A percentile compares a stretch with the other conserved stretches of the same genome.
phyloP scores from a whole-genome alignment of 1,140 invertebrate species.

The Macrostomum lignano region DNA sequence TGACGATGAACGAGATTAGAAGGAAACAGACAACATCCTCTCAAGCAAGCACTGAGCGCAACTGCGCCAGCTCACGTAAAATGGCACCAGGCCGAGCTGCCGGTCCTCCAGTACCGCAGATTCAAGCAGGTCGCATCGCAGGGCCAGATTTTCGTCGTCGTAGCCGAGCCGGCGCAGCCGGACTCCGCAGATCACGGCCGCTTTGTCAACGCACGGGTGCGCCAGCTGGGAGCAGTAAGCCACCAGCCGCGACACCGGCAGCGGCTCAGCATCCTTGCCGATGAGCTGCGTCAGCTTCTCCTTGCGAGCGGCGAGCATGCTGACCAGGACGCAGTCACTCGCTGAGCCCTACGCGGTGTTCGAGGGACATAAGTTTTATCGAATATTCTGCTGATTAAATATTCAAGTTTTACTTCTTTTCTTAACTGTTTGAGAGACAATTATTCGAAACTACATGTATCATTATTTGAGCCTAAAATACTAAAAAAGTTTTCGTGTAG shows the following conservation, averaged over 20 bases:
- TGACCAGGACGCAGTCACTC: slow-evolving; percentile 79
- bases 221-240: slow-evolving; percentile 49
- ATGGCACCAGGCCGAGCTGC: slow-evolving; percentile 65
- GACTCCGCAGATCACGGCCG: slow-evolving; percentile 90
- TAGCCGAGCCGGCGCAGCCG: slow-evolving; percentile 77
- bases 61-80: slow-evolving; percentile 88
- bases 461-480: no score
- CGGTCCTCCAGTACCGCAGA: slow-evolving; percentile 64
- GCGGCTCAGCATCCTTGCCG: slow-evolving; percentile 55
- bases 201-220: slow-evolving; percentile 97
- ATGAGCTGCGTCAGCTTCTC: slow-evolving; percentile 66
- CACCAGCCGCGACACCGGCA: slow-evolving; percentile 85
- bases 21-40: no score
- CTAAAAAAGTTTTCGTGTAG: no score
- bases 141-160: slow-evolving; percentile 38
- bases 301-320: slow-evolving; percentile 69
- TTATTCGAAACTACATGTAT: no score
- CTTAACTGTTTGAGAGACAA: no score
- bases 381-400: no score
- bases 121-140: slow-evolving; percentile 28
- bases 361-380: no score
- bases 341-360: slow-evolving; percentile 50
- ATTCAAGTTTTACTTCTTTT: no score
- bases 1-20: no score
- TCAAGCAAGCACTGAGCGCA: slow-evolving; percentile 10